Evolutionary conservation across 2,797 vertebrate species (phyloP).

Genomic region (Danio jaintianensis): DNA sequence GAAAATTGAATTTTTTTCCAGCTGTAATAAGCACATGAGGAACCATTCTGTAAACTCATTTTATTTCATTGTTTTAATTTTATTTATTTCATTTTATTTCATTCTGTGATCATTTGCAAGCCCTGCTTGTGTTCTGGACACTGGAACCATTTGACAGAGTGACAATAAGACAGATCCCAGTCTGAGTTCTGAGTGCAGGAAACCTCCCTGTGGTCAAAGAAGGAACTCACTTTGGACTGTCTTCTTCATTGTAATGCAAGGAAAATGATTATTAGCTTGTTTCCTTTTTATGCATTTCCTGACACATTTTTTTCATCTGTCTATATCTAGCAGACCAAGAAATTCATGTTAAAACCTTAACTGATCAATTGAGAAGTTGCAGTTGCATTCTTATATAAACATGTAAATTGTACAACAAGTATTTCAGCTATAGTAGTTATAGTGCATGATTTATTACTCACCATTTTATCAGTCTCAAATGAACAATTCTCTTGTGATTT

Average conservation of each 20-base stretch:
- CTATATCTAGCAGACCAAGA: not conserved
- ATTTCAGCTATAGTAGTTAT: not conserved
- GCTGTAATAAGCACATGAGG: not conserved
- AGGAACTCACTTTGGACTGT: slow-evolving; percentile 19
- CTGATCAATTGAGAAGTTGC: not conserved
- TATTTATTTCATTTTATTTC: no score
- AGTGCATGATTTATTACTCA: not conserved
- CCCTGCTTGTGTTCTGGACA: not conserved
- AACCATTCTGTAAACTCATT: not conserved
- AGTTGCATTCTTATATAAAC: not conserved
- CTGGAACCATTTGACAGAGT: not conserved
- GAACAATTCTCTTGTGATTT: no score
- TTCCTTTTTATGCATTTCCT: not conserved
- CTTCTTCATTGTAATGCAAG: not conserved
- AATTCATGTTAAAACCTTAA: not conserved
- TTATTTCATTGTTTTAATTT: not conserved
- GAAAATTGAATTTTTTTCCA: no score
- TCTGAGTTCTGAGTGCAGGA: slow-evolving; percentile 8
- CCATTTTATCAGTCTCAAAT: no score
- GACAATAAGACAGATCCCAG: not conserved
- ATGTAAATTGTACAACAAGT: not conserved
- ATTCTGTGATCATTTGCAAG: not conserved
- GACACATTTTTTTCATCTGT: not conserved
- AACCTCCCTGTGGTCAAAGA: slow-evolving; percentile 31
- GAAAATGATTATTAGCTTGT: not conserved